Base-by-base conservation (phyloP, 2,888 invertebrate genomes). In the Ophioninae sp. region DNA sequence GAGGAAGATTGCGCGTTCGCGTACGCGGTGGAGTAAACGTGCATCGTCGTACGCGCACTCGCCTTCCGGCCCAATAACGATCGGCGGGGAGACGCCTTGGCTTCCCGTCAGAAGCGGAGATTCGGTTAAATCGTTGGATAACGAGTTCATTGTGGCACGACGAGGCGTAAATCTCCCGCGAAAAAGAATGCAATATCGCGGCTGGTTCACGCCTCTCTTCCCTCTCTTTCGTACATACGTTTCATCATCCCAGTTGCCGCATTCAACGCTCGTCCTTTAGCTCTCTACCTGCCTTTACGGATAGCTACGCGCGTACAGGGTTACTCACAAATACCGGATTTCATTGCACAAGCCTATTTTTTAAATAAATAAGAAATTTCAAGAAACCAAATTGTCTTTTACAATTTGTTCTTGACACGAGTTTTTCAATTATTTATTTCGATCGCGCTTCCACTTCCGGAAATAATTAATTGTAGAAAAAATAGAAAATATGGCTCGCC, bases 81-180 rank as follows among this genome's bases (percentile, higher is more conserved):
- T 83, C 80, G 69, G 64, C 69, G 65, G 61, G 20, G 59, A 64
- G 56, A 20, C 64, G 41, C 61, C 68, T 62, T 21, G 72, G 69
- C 21, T 59, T 21, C 69, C 69, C 78, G 83, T 81, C 80, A 39
- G 73, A 74, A 77, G 57, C 62, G 64, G 79, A 65, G 80, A 44
- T 73, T 50, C 72, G 78, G 84, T 85, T 82, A 81, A 78, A 80
- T 85, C 83, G 82, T 79, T 82, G 86, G 86, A 87, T 88, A 89
- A 90, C 87, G 87, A 89, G 88, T 88, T 88, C 88, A 88, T 89
- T 89, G 89, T 88, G 85, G 86, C 82, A 82, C 77, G 84, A 61
- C 74, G 83, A 80, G 79, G 88, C 90, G 89, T 89, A 89, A 44
- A 44, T 44, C 44, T 89, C 88, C 88, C 85, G 79, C 64, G 79